A percentile compares a stretch with the other conserved stretches of the same genome.
phyloP scores from a whole-genome alignment of 2,797 vertebrate species.

The Sebastes iracundus region DNA sequence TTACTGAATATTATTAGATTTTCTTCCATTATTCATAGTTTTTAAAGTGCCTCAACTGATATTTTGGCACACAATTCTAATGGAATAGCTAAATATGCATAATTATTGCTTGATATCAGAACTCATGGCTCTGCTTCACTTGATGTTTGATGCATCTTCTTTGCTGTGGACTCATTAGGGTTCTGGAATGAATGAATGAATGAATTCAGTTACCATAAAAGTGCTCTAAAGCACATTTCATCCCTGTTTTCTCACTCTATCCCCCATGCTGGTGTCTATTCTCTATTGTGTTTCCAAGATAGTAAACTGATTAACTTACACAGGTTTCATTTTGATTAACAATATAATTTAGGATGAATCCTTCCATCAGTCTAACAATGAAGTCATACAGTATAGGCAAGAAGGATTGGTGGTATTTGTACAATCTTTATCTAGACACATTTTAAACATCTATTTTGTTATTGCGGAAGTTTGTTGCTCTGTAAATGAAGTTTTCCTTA shows the following conservation, averaged over 20 bases:
- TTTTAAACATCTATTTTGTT: background rate
- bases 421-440: background rate
- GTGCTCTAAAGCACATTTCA: background rate
- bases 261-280: background rate
- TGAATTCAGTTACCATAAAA: background rate
- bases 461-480: background rate
- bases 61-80: background rate
- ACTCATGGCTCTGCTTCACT: background rate
- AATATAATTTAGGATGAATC: background rate
- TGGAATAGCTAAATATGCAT: background rate
- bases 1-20: background rate
- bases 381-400: background rate
- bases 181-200: background rate
- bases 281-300: background rate
- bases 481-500: background rate
- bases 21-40: conserved; percentile 8
- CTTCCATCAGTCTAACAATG: background rate
- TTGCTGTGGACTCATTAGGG: background rate
- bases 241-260: background rate
- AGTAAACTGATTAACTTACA: background rate
- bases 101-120: conserved; percentile 30
- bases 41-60: background rate
- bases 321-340: background rate
- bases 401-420: background rate
- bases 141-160: background rate